Conservation (phyloP, 2,888 invertebrate species). For the Cosmia pyralina region DNA sequence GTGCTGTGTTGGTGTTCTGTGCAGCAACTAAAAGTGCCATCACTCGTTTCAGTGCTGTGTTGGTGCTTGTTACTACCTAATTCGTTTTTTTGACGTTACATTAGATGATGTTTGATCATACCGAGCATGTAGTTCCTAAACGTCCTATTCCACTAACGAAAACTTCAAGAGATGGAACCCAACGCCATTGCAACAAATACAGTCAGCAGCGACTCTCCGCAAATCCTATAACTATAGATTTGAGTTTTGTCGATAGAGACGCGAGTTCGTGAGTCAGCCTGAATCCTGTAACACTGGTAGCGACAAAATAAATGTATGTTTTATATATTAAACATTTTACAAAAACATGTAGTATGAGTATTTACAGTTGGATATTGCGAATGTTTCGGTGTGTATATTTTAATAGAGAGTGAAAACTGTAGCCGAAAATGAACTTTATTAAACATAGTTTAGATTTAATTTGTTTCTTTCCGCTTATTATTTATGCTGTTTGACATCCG, state of each 20-base stretch:
- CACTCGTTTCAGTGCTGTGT: neutral
- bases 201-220: neutral
- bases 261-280: neutral
- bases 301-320: slow-evolving; percentile 3
- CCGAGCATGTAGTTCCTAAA: no score
- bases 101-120: neutral
- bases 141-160: neutral
- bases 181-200: neutral
- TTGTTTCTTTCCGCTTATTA: slow-evolving; percentile 1
- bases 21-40: neutral
- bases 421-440: neutral
- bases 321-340: slow-evolving; percentile 7
- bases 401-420: slow-evolving; percentile 5
- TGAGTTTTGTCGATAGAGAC: neutral
- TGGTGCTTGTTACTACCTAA: neutral
- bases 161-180: neutral
- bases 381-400: neutral
- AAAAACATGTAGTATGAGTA: neutral
- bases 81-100: neutral
- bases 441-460: slow-evolving; percentile 2
- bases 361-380: neutral
- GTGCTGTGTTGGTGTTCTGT: no score
- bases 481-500: slow-evolving; percentile 31
- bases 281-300: neutral
- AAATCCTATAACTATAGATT: neutral